Base-by-base conservation (phyloP, 2,113 vertebrate genomes). In the Lepus europaeus region DNA sequence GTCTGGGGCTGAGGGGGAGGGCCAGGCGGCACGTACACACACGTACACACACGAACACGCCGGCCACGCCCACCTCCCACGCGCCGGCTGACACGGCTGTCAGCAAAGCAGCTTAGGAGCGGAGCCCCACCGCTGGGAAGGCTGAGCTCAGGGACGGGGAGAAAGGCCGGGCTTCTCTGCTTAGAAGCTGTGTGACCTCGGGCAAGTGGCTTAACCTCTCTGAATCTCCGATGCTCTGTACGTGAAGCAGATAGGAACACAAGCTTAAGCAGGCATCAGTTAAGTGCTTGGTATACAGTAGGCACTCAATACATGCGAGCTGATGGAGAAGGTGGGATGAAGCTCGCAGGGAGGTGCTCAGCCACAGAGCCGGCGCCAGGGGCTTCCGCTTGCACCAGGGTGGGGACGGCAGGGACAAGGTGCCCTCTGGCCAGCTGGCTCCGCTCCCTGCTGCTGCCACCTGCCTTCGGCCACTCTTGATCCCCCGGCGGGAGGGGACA, bases 191-290 rank as follows among this genome's bases (percentile, higher is more conserved):
- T 85, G 90, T 92, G 88, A 73, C 22, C 77, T 59, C 3, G 68
- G 85, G 53, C 69, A 73, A 64, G 49, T 27, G 31, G 25, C 36
- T 82, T 68, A 68, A 22, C 39, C 86, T 92, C 94, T 96, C 95
- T 92, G 90, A 78, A 29, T 39, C 39, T 11, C 3, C 16, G 66
- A 69, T 9, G 79, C 49, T 84, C 91, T 45, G 3, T 51, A 85
- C 73, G n/a, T 51, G 66, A 85, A 82, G 49, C 3, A 12, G 66
- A 27, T 45, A 14, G 53, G 51, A 9, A 59, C 36, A 61, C 1
- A 49, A 69, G 49, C 45, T 68, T 1, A 59, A 78, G 36, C 70
- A 66, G 12, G 56, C 64, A 45, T 9, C n/a, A 63, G 36, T 20
- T 73, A 61, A 72, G 49, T 10, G 51, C 66, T 87, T 27, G 23